Conservation (phyloP, 1,140 invertebrate species). For the Luehdorfia chinensis region DNA sequence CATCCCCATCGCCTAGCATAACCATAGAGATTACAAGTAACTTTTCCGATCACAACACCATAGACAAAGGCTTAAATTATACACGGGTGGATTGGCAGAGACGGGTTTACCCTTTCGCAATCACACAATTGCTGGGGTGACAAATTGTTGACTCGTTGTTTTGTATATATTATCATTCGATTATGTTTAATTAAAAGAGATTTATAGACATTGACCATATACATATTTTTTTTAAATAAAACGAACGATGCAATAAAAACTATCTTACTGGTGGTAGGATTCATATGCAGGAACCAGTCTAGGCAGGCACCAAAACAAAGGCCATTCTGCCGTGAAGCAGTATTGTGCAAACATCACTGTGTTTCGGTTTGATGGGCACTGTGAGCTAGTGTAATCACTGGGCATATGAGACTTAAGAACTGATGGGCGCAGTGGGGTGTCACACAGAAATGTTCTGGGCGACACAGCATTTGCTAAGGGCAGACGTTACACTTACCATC, state of each 20-base stretch:
- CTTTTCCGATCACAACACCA: slow-evolving; percentile 71
- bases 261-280: no score
- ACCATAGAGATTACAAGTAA: slow-evolving; percentile 69
- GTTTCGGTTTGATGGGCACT: no score
- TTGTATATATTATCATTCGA: slow-evolving; percentile 30
- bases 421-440: no score
- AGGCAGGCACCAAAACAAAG: no score
- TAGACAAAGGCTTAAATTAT: slow-evolving; percentile 72
- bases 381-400: no score
- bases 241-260: background rate
- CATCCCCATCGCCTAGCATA: slow-evolving; percentile 27
- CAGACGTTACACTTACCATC: no score
- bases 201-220: background rate
- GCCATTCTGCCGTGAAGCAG: no score
- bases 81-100: slow-evolving; percentile 60
- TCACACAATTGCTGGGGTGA: slow-evolving; percentile 48
- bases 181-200: slow-evolving; percentile 7
- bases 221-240: background rate
- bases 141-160: slow-evolving; percentile 58
- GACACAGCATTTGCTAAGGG: no score
- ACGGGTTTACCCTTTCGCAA: slow-evolving; percentile 62
- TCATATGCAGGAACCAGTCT: no score
- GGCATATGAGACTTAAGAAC: no score
- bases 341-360: no score
- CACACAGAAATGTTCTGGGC: no score